phyloP scores from a whole-genome alignment of 2,888 invertebrate species.

The Cataglyphis livida region DNA sequence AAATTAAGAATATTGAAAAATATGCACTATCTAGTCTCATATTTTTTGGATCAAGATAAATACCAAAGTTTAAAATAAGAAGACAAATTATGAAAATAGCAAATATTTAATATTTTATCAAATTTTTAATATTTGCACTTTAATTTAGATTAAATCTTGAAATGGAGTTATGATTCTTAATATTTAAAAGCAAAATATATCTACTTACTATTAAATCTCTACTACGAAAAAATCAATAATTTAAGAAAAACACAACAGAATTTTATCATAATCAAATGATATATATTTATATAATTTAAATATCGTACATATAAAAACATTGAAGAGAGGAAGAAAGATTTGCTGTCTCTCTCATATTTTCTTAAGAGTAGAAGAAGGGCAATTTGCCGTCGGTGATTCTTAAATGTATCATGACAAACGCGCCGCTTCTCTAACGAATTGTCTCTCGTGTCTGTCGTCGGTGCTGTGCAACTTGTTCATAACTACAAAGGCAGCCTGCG shows the following conservation, averaged over 20 bases:
- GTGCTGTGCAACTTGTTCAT: slow-evolving; percentile 74
- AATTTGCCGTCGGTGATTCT: slow-evolving; percentile 49
- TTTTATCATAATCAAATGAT: not conserved
- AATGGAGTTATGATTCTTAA: not conserved
- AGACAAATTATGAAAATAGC: not conserved
- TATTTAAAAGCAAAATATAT: not conserved
- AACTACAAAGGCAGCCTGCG: slow-evolving; percentile 76
- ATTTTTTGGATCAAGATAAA: not conserved
- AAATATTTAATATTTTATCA: too few species aligned
- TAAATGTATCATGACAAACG: slow-evolving; percentile 78
- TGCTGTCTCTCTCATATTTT: not conserved
- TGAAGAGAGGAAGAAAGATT: not conserved
- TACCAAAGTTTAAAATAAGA: not conserved
- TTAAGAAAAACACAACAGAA: not conserved
- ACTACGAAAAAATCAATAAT: not conserved
- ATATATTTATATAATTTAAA: not conserved
- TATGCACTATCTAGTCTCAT: not conserved
- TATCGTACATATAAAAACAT: not conserved
- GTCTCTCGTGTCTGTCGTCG: slow-evolving; percentile 75
- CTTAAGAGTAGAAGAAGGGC: not conserved
- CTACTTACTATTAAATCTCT: not conserved
- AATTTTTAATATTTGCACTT: not conserved
- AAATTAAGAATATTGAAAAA: slow-evolving; percentile 19
- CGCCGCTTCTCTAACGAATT: slow-evolving; percentile 75
- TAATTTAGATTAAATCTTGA: not conserved